phyloP scores from a whole-genome alignment of 2,888 invertebrate genomes.

The Eupithecia tripunctaria region DNA sequence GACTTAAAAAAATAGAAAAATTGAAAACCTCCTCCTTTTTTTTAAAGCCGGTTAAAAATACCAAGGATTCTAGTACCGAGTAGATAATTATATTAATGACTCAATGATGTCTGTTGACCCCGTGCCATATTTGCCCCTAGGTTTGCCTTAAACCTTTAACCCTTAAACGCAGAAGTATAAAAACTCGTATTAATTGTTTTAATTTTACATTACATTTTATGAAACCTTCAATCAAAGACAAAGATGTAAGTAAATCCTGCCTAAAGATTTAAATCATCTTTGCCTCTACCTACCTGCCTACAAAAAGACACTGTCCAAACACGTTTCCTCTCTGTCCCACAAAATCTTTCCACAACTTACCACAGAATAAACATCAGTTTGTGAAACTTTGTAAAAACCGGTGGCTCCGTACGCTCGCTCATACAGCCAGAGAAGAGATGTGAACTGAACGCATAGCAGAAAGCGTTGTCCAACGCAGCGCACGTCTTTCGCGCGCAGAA shows the following conservation, averaged over 20 bases:
- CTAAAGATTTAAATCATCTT: too few relatives aligned
- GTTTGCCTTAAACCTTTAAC: neutral
- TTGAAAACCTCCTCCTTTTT: too few relatives aligned
- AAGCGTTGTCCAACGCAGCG: conserved; percentile 74
- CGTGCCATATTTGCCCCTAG: neutral
- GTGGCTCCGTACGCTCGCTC: conserved; percentile 37
- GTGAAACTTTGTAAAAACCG: conserved; percentile 38
- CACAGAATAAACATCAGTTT: conserved; percentile 5
- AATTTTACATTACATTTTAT: too few relatives aligned
- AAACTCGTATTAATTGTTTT: neutral
- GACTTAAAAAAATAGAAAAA: too few relatives aligned
- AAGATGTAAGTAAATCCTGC: too few relatives aligned
- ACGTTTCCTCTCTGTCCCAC: conserved; percentile 77
- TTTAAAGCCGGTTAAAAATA: too few relatives aligned
- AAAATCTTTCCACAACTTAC: conserved; percentile 65
- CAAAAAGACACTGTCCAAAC: conserved; percentile 62
- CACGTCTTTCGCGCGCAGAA: conserved; percentile 61
- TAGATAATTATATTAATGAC: too few relatives aligned
- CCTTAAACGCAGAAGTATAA: neutral
- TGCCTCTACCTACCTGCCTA: neutral
- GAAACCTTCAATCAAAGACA: too few relatives aligned
- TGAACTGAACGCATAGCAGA: conserved; percentile 64
- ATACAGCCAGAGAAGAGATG: conserved; percentile 20
- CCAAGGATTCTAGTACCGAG: neutral
- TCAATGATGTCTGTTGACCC: too few relatives aligned